Conservation (phyloP, 1,140 invertebrate genomes). For the Aculops lycopersici region DNA sequence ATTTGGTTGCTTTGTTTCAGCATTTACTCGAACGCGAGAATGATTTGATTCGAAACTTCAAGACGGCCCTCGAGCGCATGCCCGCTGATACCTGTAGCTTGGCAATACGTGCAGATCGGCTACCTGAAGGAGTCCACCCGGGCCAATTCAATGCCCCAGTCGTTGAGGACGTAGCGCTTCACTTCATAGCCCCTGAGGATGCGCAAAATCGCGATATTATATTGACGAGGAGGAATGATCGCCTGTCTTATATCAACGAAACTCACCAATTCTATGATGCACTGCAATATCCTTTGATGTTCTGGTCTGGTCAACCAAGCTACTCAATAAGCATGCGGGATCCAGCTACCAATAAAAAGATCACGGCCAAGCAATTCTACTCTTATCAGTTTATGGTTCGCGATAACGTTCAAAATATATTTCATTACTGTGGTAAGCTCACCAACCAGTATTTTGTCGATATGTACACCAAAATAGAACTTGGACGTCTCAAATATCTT, state of each 20-base stretch:
- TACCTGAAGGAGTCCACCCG: constrained; percentile 15
- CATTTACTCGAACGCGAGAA: background rate
- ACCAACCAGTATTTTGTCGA: constrained; percentile 10
- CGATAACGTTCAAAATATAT: constrained; percentile 7
- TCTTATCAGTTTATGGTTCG: background rate
- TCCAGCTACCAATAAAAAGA: background rate
- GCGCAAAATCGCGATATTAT: background rate
- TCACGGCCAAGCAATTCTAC: background rate
- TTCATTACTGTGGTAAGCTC: constrained; percentile 11
- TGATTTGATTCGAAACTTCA: background rate
- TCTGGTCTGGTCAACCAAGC: constrained; percentile 6
- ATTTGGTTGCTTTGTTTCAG: constrained; percentile 1
- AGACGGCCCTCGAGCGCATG: background rate
- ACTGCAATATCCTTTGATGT: constrained; percentile 11
- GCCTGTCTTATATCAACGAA: background rate
- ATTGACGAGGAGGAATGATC: background rate
- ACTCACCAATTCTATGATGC: constrained; percentile 1
- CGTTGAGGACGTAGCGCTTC: background rate
- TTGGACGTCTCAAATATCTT: constrained; percentile 5
- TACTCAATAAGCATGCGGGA: constrained; percentile 4
- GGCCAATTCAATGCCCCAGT: constrained; percentile 14
- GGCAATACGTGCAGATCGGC: constrained; percentile 14
- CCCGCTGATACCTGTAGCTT: constrained; percentile 4
- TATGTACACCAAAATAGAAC: constrained; percentile 6
- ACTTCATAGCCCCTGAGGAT: background rate